phyloP scores from a whole-genome alignment of 2,888 invertebrate genomes.

The Acrocera orbiculus region DNA sequence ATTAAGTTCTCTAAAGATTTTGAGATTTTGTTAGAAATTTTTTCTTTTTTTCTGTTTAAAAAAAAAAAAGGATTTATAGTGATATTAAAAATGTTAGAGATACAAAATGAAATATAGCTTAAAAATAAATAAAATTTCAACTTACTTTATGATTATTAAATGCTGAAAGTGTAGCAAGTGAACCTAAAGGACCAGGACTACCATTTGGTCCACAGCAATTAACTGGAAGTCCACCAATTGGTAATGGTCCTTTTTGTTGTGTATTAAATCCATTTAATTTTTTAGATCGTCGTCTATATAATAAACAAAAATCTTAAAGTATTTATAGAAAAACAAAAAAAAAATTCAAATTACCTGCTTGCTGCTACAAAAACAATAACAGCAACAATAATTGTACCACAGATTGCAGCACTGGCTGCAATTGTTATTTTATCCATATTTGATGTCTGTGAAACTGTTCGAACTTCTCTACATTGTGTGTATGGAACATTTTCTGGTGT shows the following conservation, averaged over 20 bases:
- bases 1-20: no score
- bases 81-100: no score
- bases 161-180: constrained; percentile 65
- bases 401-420: constrained; percentile 82
- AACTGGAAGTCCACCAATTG: constrained; percentile 56
- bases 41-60: no score
- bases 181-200: constrained; percentile 66
- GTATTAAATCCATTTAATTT: constrained; percentile 53
- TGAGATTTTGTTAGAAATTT: no score
- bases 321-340: constrained; percentile 2
- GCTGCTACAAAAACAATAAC: constrained; percentile 81
- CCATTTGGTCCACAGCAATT: constrained; percentile 67
- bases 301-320: background rate
- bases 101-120: no score
- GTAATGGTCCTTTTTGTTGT: constrained; percentile 46
- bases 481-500: constrained; percentile 73
- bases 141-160: constrained; percentile 66
- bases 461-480: constrained; percentile 74
- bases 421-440: constrained; percentile 93
- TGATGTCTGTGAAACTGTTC: constrained; percentile 67
- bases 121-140: constrained; percentile 2
- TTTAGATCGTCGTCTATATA: constrained; percentile 44
- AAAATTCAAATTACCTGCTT: constrained; percentile 36
- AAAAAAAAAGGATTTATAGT: no score
- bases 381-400: constrained; percentile 78